Percentiles rank a stretch among this genome's conserved stretches.
These are phyloP conservation scores for Endomychus coccineus DNA, from an alignment of 2,888 invertebrate species.

Conservation along the genomic window DNA sequence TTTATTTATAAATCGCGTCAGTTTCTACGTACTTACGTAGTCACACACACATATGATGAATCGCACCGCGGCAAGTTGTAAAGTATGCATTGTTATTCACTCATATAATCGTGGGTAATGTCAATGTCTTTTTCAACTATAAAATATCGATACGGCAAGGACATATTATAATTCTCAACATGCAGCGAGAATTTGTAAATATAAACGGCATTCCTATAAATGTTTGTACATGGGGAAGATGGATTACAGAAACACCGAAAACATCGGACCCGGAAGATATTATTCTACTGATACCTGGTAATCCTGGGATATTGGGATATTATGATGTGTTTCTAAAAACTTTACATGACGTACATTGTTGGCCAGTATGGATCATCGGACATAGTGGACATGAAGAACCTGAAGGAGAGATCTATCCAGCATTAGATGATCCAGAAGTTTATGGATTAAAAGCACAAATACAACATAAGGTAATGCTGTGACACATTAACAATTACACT, in stretches of 20 bases:
- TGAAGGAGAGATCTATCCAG: constrained; percentile 44
- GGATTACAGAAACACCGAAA: constrained; percentile 49
- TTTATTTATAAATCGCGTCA: too few species aligned
- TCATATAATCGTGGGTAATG: too few species aligned
- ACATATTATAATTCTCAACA: too few species aligned
- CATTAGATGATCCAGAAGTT: constrained; percentile 51
- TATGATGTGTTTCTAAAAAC: constrained; percentile 65
- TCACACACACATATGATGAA: too few species aligned
- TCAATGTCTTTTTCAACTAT: too few species aligned
- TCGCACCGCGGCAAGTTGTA: too few species aligned
- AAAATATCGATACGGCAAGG: too few species aligned
- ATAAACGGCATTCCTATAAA: constrained; percentile 61
- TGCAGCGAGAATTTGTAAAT: constrained; percentile 39
- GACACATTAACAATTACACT: too few species aligned
- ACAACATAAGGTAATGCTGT: constrained; percentile 64
- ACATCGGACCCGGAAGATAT: constrained; percentile 49
- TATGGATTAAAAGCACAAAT: constrained; percentile 75
- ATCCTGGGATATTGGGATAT: constrained; percentile 79
- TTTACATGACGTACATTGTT: constrained; percentile 53
- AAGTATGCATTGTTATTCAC: too few species aligned
- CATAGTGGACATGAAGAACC: constrained; percentile 79
- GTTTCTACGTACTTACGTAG: too few species aligned
- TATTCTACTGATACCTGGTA: constrained; percentile 74
- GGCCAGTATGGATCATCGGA: constrained; percentile 73
- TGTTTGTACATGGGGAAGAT: constrained; percentile 59